Percentiles rank a stretch among this genome's conserved stretches.
Conservation (phyloP, 2,797 vertebrate genomes). For the Okamejei kenojei region DNA sequence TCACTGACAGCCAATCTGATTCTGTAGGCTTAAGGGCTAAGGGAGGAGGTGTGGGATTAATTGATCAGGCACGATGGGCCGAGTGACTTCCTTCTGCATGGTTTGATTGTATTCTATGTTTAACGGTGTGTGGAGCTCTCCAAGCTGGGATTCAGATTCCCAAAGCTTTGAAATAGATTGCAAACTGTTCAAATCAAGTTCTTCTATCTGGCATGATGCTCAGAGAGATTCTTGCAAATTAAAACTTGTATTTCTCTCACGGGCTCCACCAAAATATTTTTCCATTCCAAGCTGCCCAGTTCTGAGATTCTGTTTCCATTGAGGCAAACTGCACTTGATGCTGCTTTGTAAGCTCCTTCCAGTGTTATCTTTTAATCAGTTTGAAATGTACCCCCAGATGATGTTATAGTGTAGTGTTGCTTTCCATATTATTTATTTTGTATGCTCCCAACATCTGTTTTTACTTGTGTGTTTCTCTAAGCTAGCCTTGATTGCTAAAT, state of each 20-base stretch:
- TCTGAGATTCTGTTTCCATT: constrained; percentile 26
- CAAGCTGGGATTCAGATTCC: not conserved
- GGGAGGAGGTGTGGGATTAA: not conserved
- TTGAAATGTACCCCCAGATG: constrained; percentile 22
- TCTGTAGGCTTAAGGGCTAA: not conserved
- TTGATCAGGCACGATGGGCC: not conserved
- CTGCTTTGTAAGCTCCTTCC: constrained; percentile 11
- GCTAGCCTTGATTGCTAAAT: constrained; percentile 21
- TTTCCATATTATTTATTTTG: constrained; percentile 23
- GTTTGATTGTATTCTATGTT: not conserved
- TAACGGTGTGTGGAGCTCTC: not conserved
- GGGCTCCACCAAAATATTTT: not conserved
- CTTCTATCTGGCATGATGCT: not conserved
- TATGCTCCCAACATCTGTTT: constrained; percentile 34
- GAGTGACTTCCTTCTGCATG: not conserved
- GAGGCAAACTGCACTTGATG: constrained; percentile 12
- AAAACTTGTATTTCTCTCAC: not conserved
- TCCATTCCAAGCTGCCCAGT: constrained; percentile 25
- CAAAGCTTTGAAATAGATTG: not conserved
- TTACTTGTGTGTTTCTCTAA: constrained; percentile 13
- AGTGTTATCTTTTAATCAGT: constrained; percentile 11
- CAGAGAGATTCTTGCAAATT: not conserved
- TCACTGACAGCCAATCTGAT: not conserved
- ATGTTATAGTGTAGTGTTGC: constrained; percentile 33
- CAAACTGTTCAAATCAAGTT: not conserved